These are phyloP conservation scores for Xiphydria camelus DNA, from an alignment of 2,888 invertebrate genomes.

Conservation along the genomic window DNA sequence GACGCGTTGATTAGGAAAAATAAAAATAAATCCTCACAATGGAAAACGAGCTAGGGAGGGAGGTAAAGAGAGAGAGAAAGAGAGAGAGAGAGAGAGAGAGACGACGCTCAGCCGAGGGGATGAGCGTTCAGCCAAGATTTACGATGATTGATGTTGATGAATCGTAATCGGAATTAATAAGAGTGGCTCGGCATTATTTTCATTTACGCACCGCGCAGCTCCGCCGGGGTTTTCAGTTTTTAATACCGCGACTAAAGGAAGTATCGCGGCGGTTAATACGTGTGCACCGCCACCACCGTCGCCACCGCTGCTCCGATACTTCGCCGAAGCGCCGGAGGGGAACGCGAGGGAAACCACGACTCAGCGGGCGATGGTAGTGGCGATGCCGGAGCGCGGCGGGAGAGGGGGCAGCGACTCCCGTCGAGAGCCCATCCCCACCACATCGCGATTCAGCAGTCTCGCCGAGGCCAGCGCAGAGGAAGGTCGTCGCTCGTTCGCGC, in stretches of 20 bases:
- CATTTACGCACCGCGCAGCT: slow-evolving; percentile 25
- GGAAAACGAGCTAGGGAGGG: slow-evolving; percentile 1
- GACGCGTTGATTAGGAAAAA: not conserved
- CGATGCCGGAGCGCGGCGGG: slow-evolving; percentile 20
- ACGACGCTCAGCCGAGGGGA: slow-evolving; percentile 14
- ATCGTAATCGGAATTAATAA: not conserved
- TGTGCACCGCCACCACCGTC: not conserved
- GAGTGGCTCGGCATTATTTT: slow-evolving; percentile 43
- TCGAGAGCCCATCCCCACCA: slow-evolving; percentile 41
- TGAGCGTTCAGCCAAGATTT: slow-evolving; percentile 23
- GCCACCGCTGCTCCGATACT: not conserved
- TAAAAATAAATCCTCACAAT: not conserved
- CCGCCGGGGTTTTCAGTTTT: slow-evolving; percentile 3
- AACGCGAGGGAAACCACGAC: slow-evolving; percentile 12
- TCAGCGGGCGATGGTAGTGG: slow-evolving; percentile 25
- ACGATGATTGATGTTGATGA: not conserved
- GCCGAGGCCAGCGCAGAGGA: slow-evolving; percentile 41
- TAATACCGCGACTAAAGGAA: slow-evolving; percentile 45
- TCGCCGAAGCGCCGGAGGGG: slow-evolving; percentile 3
- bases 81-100: slow-evolving; percentile 6
- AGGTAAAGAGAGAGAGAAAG: slow-evolving; percentile 20
- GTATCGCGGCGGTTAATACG: slow-evolving; percentile 57
- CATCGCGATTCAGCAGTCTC: slow-evolving; percentile 46
- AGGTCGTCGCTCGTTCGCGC: slow-evolving; percentile 22
- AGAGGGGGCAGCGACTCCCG: slow-evolving; percentile 1